These are phyloP conservation scores for Agrilus cyanescens DNA, from an alignment of 2,888 invertebrate species.

Conservation along the genomic window DNA sequence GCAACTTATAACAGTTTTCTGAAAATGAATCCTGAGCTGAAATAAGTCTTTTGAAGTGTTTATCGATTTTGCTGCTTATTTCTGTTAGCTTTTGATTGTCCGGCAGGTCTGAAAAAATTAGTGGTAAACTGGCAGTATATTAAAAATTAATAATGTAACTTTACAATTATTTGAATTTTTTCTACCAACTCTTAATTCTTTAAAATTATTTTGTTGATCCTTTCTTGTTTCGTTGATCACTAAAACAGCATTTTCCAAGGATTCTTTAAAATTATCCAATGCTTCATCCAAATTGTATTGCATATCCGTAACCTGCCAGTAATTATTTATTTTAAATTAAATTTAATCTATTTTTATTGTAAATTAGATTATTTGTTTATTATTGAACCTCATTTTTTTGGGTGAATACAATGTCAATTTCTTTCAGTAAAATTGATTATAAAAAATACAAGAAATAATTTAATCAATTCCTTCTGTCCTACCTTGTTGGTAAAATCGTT, in stretches of 20 bases:
- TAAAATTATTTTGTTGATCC: conserved; percentile 29
- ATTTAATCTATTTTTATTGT: no score
- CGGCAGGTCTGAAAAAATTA: conserved; percentile 8
- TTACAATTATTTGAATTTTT: conserved; percentile 6
- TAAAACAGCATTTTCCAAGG: conserved; percentile 18
- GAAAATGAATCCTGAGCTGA: conserved; percentile 51
- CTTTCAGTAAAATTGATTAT: no score
- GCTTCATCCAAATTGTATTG: conserved; percentile 9
- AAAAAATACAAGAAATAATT: no score
- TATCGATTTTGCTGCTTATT: conserved; percentile 29
- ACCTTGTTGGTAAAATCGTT: neutral
- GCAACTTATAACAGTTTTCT: conserved; percentile 53
- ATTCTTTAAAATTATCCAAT: conserved; percentile 17
- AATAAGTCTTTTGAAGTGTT: conserved; percentile 46
- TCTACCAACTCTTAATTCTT: conserved; percentile 26
- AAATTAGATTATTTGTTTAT: no score
- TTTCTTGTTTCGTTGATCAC: conserved; percentile 22
- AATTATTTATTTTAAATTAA: neutral
- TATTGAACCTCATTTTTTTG: no score
- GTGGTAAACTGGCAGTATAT: neutral
- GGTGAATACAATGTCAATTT: no score
- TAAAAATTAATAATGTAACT: neutral
- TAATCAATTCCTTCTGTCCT: no score
- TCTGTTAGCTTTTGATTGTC: conserved; percentile 16
- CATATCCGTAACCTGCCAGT: conserved; percentile 8